Conservation (phyloP, 2,888 invertebrate genomes). For the Tetragnatha montana region DNA sequence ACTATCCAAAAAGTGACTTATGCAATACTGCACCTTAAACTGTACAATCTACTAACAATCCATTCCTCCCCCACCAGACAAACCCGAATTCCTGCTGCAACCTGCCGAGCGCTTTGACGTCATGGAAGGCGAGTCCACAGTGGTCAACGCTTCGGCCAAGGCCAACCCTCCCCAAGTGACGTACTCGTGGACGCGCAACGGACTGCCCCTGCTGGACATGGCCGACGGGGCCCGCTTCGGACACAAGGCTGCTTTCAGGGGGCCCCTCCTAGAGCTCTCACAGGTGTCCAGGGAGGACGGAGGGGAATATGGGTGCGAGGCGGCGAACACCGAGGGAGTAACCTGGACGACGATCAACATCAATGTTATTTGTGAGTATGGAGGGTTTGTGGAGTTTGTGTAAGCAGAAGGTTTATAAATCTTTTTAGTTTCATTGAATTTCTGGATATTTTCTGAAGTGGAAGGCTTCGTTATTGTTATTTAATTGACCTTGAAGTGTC, state of each 20-base stretch:
- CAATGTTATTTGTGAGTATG: conserved; percentile 83
- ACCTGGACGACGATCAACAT: conserved; percentile 86
- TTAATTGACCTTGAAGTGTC: too few species aligned
- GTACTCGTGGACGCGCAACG: conserved; percentile 85
- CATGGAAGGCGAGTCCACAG: conserved; percentile 86
- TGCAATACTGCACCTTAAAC: too few species aligned
- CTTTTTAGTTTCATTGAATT: neutral
- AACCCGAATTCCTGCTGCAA: conserved; percentile 76
- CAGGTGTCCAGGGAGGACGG: conserved; percentile 87
- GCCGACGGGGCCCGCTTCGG: conserved; percentile 48
- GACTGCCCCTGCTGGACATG: conserved; percentile 70
- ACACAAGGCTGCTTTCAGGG: conserved; percentile 64
- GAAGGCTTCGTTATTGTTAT: too few species aligned
- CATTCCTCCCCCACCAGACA: conserved; percentile 74
- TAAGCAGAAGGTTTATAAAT: neutral
- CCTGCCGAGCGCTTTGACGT: conserved; percentile 75
- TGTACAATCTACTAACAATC: neutral
- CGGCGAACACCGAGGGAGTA: conserved; percentile 90
- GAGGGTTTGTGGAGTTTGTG: neutral
- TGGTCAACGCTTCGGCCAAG: conserved; percentile 86
- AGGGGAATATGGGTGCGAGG: conserved; percentile 90
- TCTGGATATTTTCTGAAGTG: too few species aligned
- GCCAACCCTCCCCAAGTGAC: conserved; percentile 89
- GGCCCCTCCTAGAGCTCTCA: conserved; percentile 86
- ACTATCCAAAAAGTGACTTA: too few species aligned